These are phyloP conservation scores for Lamprologus speciosus DNA, from an alignment of 2,113 vertebrate species.

Conservation along the genomic window DNA sequence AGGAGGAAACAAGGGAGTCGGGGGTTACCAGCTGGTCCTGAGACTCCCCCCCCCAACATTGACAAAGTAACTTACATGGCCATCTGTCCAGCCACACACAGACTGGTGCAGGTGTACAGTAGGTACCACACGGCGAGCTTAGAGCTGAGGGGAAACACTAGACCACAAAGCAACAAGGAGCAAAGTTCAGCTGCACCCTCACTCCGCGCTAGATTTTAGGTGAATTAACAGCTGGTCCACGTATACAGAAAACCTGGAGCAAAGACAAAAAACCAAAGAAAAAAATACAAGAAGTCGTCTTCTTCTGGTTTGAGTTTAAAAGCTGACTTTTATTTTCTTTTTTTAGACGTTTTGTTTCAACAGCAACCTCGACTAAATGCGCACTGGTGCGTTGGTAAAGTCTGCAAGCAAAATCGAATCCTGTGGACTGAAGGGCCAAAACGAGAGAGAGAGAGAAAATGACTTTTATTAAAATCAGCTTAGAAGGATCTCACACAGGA, in stretches of 20 bases:
- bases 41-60: conserved; percentile 35
- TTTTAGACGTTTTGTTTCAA: neutral
- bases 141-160: neutral
- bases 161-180: neutral
- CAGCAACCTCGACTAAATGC: neutral
- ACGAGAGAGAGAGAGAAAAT: neutral
- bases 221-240: neutral
- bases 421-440: neutral
- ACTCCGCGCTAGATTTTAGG: neutral
- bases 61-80: conserved; percentile 57
- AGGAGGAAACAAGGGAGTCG: neutral
- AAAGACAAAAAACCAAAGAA: neutral
- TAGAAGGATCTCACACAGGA: neutral
- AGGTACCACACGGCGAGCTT: neutral
- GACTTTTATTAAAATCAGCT: neutral
- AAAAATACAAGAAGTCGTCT: neutral
- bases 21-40: conserved; percentile 54
- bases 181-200: neutral
- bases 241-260: neutral
- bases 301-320: neutral
- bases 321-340: neutral
- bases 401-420: neutral
- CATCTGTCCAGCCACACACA: conserved; percentile 56
- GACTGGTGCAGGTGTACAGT: conserved; percentile 24
- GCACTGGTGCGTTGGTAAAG: neutral